A percentile compares a stretch with the other conserved stretches of the same genome.
Conservation (phyloP, 2,797 vertebrate species). For the Platalea minor region DNA sequence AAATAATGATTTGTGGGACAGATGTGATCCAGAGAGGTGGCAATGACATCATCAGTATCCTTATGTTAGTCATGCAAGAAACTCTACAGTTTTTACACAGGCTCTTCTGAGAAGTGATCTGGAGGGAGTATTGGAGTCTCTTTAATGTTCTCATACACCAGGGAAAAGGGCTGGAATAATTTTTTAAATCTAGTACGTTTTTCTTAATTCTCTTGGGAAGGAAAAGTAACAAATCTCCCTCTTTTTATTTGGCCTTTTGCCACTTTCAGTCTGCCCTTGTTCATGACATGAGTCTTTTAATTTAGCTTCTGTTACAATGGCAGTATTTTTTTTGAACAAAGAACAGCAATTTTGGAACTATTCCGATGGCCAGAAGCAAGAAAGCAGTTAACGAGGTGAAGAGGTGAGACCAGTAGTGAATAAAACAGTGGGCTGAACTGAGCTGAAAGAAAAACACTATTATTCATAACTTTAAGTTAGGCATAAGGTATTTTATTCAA, state of each 20-base stretch:
- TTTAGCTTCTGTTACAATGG: slow-evolving; percentile 37
- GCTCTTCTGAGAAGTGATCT: background rate
- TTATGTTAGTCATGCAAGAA: background rate
- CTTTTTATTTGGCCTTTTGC: slow-evolving; percentile 23
- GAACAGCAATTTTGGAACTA: slow-evolving; percentile 9
- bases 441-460: background rate
- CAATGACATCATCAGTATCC: background rate
- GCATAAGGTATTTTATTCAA: background rate
- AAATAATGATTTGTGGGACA: background rate
- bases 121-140: background rate
- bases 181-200: background rate
- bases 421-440: background rate
- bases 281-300: slow-evolving; percentile 17
- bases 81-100: background rate
- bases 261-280: background rate
- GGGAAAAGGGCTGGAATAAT: background rate
- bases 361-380: slow-evolving; percentile 8
- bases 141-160: background rate
- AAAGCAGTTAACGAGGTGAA: slow-evolving; percentile 31
- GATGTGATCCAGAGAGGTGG: background rate
- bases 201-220: slow-evolving; percentile 5
- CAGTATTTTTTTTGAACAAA: slow-evolving; percentile 28
- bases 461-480: background rate
- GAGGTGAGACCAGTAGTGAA: slow-evolving; percentile 7
- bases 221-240: slow-evolving; percentile 27